These are phyloP conservation scores for Euplexia lucipara DNA, from an alignment of 2,888 invertebrate genomes.

Conservation along the genomic window DNA sequence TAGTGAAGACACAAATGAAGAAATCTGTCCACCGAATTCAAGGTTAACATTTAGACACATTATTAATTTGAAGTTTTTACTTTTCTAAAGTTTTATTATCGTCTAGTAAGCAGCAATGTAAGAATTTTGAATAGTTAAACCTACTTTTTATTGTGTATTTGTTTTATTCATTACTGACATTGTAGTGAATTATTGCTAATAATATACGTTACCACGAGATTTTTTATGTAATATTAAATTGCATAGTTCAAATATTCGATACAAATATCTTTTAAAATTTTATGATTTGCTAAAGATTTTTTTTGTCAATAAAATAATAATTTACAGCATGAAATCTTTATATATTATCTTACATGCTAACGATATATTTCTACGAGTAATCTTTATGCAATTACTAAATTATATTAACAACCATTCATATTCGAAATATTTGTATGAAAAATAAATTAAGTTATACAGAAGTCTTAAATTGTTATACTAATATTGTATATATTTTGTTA, in stretches of 20 bases:
- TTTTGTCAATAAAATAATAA: not conserved
- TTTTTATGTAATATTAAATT: conserved; percentile 6
- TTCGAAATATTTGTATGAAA: conserved; percentile 56
- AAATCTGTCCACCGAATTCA: conserved; percentile 66
- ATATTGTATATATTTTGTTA: conserved; percentile 2
- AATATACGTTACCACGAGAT: not conserved
- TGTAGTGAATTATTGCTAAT: conserved; percentile 8
- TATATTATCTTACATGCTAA: not conserved
- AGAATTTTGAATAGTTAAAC: not conserved
- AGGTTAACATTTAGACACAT: conserved; percentile 6
- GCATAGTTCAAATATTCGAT: too few species aligned
- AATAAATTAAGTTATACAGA: conserved; percentile 28
- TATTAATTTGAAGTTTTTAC: conserved; percentile 13
- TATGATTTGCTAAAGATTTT: not conserved
- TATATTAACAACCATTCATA: conserved; percentile 66
- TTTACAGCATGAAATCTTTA: not conserved
- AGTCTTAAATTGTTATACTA: conserved; percentile 20
- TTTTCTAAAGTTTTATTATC: conserved; percentile 10
- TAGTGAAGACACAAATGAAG: conserved; percentile 59
- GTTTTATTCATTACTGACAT: not conserved
- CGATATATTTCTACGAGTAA: conserved; percentile 10
- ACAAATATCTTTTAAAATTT: not conserved
- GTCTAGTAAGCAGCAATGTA: not conserved
- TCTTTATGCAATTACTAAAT: not conserved
- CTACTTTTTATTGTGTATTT: not conserved